Evolutionary conservation across 2,113 vertebrate genomes (phyloP).

Genomic region (Lampris incognitus): DNA sequence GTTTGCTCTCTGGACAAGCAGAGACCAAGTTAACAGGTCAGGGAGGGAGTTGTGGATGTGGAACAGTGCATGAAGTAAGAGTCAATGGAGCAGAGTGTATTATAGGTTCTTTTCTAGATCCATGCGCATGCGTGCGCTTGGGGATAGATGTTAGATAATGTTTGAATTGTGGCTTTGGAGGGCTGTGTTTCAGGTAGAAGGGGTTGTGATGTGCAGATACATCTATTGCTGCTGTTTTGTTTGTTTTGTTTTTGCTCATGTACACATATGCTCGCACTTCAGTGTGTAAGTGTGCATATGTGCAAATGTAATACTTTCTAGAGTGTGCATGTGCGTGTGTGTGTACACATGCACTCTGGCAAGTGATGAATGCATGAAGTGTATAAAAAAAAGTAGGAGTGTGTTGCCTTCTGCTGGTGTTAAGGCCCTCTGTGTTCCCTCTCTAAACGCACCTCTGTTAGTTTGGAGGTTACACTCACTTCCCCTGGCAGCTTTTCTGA

Average conservation of each 20-base stretch:
- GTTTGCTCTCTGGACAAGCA: conserved; percentile 33
- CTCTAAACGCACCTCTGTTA: conserved; percentile 79
- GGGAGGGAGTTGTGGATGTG: conserved; percentile 33
- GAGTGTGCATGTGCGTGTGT: conserved; percentile 1
- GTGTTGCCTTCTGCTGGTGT: conserved; percentile 57
- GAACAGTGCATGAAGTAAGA: too few species aligned
- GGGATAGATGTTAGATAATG: conserved; percentile 35
- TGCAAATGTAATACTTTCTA: conserved; percentile 19
- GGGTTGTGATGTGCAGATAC: conserved; percentile 1
- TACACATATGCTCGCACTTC: neutral
- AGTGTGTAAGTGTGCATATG: conserved; percentile 21
- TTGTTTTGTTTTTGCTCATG: too few species aligned
- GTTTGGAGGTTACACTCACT: conserved; percentile 74
- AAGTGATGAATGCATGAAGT: conserved; percentile 33
- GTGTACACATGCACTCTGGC: conserved; percentile 8
- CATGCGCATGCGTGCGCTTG: conserved; percentile 20
- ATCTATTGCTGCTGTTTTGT: too few species aligned
- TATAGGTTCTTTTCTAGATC: too few species aligned
- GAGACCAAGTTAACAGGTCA: conserved; percentile 31
- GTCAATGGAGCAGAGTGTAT: too few species aligned
- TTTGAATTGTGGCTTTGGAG: conserved; percentile 47
- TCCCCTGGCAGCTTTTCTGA: conserved; percentile 73
- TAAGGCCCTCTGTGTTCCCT: conserved; percentile 66
- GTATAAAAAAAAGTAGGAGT: conserved; percentile 72
- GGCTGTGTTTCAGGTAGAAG: conserved; percentile 22